A percentile compares a stretch with the other conserved stretches of the same genome.
These are phyloP conservation scores for Thermophis baileyi DNA, from an alignment of 2,113 vertebrate species.

Conservation along the genomic window DNA sequence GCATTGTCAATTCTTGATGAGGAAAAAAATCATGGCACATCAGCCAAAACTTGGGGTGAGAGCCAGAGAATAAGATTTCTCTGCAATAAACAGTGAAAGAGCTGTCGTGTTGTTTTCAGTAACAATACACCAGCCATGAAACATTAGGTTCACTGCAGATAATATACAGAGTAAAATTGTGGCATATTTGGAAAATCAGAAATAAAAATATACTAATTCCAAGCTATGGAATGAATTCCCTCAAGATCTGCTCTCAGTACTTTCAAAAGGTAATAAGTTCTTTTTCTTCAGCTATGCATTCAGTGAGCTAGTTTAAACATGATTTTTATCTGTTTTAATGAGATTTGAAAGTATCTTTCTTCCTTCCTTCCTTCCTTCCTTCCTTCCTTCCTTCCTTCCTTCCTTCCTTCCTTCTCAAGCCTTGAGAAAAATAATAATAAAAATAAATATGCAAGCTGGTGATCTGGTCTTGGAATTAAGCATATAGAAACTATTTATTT, in stretches of 20 bases:
- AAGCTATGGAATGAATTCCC: not conserved
- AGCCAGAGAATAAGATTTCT: not conserved
- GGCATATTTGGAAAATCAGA: not conserved
- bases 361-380: not conserved
- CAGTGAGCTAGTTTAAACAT: not conserved
- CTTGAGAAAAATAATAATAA: not conserved
- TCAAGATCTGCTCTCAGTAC: not conserved
- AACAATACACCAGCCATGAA: not conserved
- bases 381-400: not conserved
- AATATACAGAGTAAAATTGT: not conserved
- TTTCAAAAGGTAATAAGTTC: not conserved
- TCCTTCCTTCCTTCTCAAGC: not conserved
- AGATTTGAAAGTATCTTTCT: not conserved
- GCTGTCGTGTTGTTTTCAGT: not conserved
- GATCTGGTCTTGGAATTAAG: not conserved
- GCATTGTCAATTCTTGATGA: not conserved
- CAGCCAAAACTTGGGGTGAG: not conserved
- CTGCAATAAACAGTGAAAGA: not conserved
- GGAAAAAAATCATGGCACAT: not conserved
- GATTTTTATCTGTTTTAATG: not conserved
- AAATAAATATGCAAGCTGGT: not conserved
- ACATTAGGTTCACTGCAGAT: not conserved
- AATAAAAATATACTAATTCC: not conserved
- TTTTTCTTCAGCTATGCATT: not conserved
- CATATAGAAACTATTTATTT: not conserved